Evolutionary conservation across 2,113 vertebrate genomes (phyloP).

Genomic region (Hiodon alosoides): DNA sequence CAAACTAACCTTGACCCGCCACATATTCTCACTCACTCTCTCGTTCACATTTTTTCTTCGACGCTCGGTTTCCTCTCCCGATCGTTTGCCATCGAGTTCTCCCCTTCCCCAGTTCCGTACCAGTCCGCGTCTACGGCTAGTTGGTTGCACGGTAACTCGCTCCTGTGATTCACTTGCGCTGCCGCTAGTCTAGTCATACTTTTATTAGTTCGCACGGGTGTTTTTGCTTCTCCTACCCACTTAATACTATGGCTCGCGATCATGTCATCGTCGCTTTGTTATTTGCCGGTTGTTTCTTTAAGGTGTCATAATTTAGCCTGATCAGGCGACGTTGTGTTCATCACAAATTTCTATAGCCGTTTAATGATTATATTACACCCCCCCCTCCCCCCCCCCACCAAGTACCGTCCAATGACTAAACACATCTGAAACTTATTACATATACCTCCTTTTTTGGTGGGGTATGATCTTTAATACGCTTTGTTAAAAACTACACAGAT

Average conservation of each 20-base stretch:
- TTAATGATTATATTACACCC: slow-evolving; percentile 50
- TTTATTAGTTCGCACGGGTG: slow-evolving; percentile 38
- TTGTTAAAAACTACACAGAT: slow-evolving; percentile 3
- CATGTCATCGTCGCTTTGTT: slow-evolving; percentile 41
- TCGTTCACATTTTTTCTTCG: slow-evolving; percentile 34
- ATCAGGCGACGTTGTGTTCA: slow-evolving; percentile 49
- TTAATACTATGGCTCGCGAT: slow-evolving; percentile 28
- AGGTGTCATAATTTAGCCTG: slow-evolving; percentile 41
- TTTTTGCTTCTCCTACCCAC: slow-evolving; percentile 41
- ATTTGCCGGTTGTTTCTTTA: slow-evolving; percentile 39
- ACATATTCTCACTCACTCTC: slow-evolving; percentile 45
- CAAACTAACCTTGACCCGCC: slow-evolving; percentile 36
- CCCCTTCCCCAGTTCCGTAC: slow-evolving; percentile 26
- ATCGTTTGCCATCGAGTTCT: slow-evolving; percentile 29
- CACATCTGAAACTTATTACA: slow-evolving; percentile 69
- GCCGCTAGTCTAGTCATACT: slow-evolving; percentile 41
- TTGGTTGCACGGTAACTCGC: slow-evolving; percentile 33
- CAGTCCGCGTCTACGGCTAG: slow-evolving; percentile 37
- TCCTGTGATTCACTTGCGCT: slow-evolving; percentile 39
- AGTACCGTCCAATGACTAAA: slow-evolving; percentile 33
- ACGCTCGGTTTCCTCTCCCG: slow-evolving; percentile 34
- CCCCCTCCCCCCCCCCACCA: slow-evolving; percentile 38
- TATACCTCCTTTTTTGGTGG: slow-evolving; percentile 42
- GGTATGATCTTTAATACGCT: slow-evolving; percentile 46
- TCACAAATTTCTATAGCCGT: slow-evolving; percentile 64